Base-by-base conservation (phyloP, 2,797 vertebrate genomes). In the Buphagus erythrorhynchus region DNA sequence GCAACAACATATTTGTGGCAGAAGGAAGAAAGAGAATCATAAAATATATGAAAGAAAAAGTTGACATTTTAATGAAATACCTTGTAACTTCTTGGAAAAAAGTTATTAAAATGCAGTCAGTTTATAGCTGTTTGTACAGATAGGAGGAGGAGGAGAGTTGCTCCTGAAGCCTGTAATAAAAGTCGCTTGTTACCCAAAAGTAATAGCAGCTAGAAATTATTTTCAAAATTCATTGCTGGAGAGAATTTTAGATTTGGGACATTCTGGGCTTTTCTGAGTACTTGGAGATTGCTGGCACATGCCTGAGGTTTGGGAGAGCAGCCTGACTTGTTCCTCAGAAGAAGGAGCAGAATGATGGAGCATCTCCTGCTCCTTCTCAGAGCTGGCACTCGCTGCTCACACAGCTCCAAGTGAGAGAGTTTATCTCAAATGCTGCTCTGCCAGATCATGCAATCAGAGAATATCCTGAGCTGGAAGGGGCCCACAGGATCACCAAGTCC, bases 21-120 rank as follows among this genome's bases (percentile, higher is more conserved):
- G 96, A 96, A 97, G 95, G 95, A 93, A 95, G 91, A 95, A 95
- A 96, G 85, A 80, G 90, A 96, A 95, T 90, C 89, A 95, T 94
- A 82, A 97, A 94, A 92, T 94, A 93, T 81, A 94, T 61, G 91
- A 89, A 94, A 94, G 95, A 85, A 94, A 91, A 97, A 97, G 85
- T 96, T 92, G 94, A 95, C 92, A 96, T 95, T 94, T 97, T 94
- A 96, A 96, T 96, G 92, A 96, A 94, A 95, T 94, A 95, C 94
- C 93, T 90, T 96, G 86, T 90, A 95, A 96, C 86, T 93, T 92
- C 85, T 90, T 86, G 89, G 92, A 63, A 58, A 82, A 90, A 95
- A 92, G 85, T 91, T 94, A 96, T 93, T 95, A 89, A 95, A 95
- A 93, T 86, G 51, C 72, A 72, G 65, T 88, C 69, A 33, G 90